Percentiles rank a stretch among this genome's conserved stretches.
phyloP scores from a whole-genome alignment of 2,797 vertebrate genomes.

The Eupleurogrammus muticus region DNA sequence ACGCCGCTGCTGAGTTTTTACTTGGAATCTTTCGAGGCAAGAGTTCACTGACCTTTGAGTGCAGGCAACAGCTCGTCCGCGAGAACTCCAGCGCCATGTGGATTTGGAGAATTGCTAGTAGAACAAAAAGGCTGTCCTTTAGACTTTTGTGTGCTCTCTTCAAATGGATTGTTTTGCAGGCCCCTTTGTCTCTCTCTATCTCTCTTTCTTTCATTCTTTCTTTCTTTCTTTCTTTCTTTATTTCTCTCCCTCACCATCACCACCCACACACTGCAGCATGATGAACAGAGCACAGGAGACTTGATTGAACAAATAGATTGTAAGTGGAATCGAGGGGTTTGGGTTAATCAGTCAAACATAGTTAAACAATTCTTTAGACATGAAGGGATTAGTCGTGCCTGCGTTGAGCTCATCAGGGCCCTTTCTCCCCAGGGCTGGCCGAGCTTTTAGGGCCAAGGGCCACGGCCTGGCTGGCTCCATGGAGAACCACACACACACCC shows the following conservation, averaged over 20 bases:
- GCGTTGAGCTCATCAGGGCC: conserved; percentile 75
- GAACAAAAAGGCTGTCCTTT: conserved; percentile 67
- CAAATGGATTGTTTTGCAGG: conserved; percentile 61
- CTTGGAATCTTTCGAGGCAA: conserved; percentile 70
- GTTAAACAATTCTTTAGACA: conserved; percentile 83
- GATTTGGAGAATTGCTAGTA: conserved; percentile 65
- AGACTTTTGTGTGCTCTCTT: conserved; percentile 57
- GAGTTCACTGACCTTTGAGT: conserved; percentile 77
- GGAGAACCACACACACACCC: conserved; percentile 72
- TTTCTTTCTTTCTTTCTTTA: conserved; percentile 31
- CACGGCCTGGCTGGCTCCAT: conserved; percentile 70
- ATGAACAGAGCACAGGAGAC: conserved; percentile 64
- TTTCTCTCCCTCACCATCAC: conserved; percentile 51
- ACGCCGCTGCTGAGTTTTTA: conserved; percentile 54
- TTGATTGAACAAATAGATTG: conserved; percentile 79
- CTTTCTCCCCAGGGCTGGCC: conserved; percentile 67
- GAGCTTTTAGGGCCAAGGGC: conserved; percentile 77
- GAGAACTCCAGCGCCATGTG: conserved; percentile 51
- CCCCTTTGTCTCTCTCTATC: conserved; percentile 44
- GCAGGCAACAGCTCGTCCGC: conserved; percentile 68
- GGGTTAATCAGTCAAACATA: conserved; percentile 82
- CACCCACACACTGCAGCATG: conserved; percentile 61
- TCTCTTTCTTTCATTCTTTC: conserved; percentile 25
- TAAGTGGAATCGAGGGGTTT: conserved; percentile 75
- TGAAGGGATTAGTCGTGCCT: conserved; percentile 82